Base-by-base conservation (phyloP, 1,140 invertebrate species). In the Drosophila kurseongensis region DNA sequence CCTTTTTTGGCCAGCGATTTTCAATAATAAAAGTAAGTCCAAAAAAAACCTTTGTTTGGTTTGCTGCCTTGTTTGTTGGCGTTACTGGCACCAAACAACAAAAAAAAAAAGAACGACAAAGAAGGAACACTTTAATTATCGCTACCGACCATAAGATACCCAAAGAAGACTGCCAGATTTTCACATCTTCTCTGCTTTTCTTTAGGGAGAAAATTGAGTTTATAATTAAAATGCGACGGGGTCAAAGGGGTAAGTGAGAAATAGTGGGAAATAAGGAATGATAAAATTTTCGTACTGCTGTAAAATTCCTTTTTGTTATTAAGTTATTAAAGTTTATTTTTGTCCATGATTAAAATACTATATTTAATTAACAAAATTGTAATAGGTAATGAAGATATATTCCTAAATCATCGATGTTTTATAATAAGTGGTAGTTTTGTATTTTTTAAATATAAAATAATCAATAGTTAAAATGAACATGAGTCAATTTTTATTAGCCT, bases 21-120 rank as follows among this genome's bases (percentile, higher is more conserved):
- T 83, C 80, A 83, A 83, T 83, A 83, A 83, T 72, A 82, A 82
- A 82, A 75, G 69, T 66, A 63, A 78, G 77, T 58, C 58, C 16
- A 44, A 42, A 82, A 79, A 82, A 79, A 51, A 51, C 55, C 47
- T 50, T 69, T 59, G 75, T 61, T 75, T 79, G 77, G 57, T 54
- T 51, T 40, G 14, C 47, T 18, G 65, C 16, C 60, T 54, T 58
- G 68, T 58, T 71, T 71, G 65, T 58, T 72, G 68, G 57, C 67
- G 35, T 72, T 71, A 40, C 68, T 67, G 48, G 48, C 62, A 48
- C 27, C 62, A 67, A 55, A 55, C 50, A 52, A 66, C n/a, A 50
- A 71, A 32, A 32, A 23, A 23, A 32, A 23, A 23, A 2, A 23
- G 23, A 23, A 58, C 29, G 38, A 41, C 36, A 41, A 50, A 13